Evolutionary conservation across 2,888 invertebrate genomes (phyloP).

Genomic region (Tachina grossa): DNA sequence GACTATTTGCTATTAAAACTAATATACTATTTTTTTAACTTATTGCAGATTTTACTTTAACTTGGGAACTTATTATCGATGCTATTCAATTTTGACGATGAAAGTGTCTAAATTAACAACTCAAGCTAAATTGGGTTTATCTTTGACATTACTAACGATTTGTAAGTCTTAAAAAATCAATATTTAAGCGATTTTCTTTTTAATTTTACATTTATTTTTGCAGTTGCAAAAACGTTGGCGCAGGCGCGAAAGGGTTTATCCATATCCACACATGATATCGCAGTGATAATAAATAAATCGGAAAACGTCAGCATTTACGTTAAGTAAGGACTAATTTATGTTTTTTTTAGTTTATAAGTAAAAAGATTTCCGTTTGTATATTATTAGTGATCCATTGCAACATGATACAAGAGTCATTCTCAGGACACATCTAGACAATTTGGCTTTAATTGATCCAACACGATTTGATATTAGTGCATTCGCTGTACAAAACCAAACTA

Average conservation of each 20-base stretch:
- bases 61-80: background rate
- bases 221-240: conserved; percentile 54
- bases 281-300: conserved; percentile 84
- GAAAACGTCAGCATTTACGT: conserved; percentile 84
- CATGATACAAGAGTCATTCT: conserved; percentile 84
- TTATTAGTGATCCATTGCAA: conserved; percentile 72
- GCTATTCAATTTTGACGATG: conserved; percentile 35
- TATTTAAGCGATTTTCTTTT: background rate
- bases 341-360: background rate
- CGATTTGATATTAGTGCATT: conserved; percentile 73
- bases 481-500: conserved; percentile 81
- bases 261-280: conserved; percentile 85
- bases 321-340: conserved; percentile 84
- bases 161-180: conserved; percentile 45
- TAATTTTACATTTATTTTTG: conserved; percentile 13
- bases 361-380: conserved; percentile 3
- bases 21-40: background rate
- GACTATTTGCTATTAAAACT: background rate
- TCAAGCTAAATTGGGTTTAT: conserved; percentile 42
- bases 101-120: conserved; percentile 30
- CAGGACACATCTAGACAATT: conserved; percentile 86
- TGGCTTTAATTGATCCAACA: conserved; percentile 85
- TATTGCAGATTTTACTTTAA: conserved; percentile 24
- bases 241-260: conserved; percentile 81
- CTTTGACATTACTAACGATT: conserved; percentile 36